phyloP scores from a whole-genome alignment of 2,797 vertebrate genomes.

The Ceryle rudis region DNA sequence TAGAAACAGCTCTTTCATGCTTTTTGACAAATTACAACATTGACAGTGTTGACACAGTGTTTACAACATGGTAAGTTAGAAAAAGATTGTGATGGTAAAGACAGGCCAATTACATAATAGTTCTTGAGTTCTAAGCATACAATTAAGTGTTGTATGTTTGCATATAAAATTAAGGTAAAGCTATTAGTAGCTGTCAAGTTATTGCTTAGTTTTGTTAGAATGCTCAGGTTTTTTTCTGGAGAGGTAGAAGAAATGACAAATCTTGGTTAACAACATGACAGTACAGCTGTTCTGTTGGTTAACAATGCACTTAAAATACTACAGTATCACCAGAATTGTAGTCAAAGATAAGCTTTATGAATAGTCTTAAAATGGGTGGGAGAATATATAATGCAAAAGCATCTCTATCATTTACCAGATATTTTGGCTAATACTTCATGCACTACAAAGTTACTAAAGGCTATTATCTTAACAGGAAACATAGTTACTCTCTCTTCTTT shows the following conservation, averaged over 20 bases:
- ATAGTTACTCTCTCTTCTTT: not conserved
- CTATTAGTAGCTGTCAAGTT: not conserved
- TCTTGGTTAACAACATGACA: not conserved
- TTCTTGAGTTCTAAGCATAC: not conserved
- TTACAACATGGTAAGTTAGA: not conserved
- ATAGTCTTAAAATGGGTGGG: not conserved
- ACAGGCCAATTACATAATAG: not conserved
- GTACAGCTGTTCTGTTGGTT: not conserved
- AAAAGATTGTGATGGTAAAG: not conserved
- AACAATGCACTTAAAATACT: not conserved
- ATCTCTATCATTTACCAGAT: not conserved
- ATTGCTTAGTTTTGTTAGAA: not conserved
- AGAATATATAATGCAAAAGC: not conserved
- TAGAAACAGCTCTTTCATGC: not conserved
- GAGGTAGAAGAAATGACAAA: not conserved
- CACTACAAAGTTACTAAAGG: not conserved
- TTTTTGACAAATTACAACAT: not conserved
- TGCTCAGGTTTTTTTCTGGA: not conserved
- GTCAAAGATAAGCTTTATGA: not conserved
- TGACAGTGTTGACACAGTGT: not conserved
- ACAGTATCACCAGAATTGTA: not conserved
- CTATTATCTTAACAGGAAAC: not conserved
- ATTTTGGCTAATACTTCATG: not conserved
- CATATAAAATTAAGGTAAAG: not conserved
- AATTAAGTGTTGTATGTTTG: not conserved